Base-by-base conservation (phyloP, 2,888 invertebrate species). In the Drosophila engyochracea region DNA sequence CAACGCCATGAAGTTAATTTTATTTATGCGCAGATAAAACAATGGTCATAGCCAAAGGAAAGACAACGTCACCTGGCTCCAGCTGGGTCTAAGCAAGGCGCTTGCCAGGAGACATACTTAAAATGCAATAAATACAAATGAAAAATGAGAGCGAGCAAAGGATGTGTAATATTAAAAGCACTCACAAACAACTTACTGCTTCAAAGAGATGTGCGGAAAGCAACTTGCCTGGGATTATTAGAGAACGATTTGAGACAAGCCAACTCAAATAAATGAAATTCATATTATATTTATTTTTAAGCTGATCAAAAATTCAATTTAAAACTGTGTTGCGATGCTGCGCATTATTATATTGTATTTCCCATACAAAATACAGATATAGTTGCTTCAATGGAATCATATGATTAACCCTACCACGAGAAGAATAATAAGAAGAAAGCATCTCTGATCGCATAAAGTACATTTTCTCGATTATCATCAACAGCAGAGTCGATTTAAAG, bases 21-120 rank as follows among this genome's bases (percentile, higher is more conserved):
- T 85, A 85, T 85, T 85, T 91, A 85, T 90, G 85, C 91, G 79
- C 61, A 89, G 84, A 89, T 90, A 90, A 90, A 90, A 85, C 84
- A 85, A 84, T 85, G 81, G 77, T 31, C 54, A 51, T 12, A 63
- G 47, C 64, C 60, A 60, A 44, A 19, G 53, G 22, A 35, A 35
- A 65, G 63, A 60, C 59, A 41, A 41, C 54, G 57, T 63, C 57
- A 80, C 80, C 81, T 81, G 76, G 25, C 62, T 41, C 49, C 39
- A 52, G 44, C 39, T 61, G 6, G n/a, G 22, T 16, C 22, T 3
- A 47, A 47, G 35, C 44, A 33, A 35, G 62, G 22, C 25, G 30
- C 49, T 61, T 54, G 55, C 57, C 47, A 28, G 39, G 66, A 72
- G 74, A 78, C 78, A 73, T 79, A 79, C 79, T 82, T 82, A 82